These are phyloP conservation scores for Callipepla californica DNA, from an alignment of 2,113 vertebrate genomes.

Conservation along the genomic window DNA sequence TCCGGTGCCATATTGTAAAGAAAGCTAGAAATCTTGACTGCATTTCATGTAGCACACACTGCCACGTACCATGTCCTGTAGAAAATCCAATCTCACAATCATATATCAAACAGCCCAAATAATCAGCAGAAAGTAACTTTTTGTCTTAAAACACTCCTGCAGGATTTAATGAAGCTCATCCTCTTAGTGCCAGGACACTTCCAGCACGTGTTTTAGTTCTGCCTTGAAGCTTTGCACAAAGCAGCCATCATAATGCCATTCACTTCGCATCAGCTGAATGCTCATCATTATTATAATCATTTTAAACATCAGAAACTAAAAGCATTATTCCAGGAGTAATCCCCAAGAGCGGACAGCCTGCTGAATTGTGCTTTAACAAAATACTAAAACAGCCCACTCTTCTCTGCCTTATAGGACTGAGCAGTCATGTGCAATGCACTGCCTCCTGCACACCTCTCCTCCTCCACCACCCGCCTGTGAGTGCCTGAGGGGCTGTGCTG, in stretches of 20 bases:
- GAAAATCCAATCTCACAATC: background rate
- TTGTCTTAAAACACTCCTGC: background rate
- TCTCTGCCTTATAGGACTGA: background rate
- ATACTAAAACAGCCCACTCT: background rate
- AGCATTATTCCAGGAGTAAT: background rate
- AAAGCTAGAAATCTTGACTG: background rate
- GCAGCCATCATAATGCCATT: background rate
- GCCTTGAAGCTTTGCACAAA: background rate
- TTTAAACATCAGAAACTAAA: background rate
- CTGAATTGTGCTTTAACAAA: background rate
- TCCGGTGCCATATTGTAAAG: background rate
- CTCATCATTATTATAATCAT: background rate
- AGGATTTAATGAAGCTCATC: background rate
- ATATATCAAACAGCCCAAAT: background rate
- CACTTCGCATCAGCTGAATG: background rate
- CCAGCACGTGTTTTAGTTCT: background rate
- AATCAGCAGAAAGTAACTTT: background rate
- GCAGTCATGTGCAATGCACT: background rate
- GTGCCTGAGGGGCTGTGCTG: fast-evolving
- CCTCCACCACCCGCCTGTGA: background rate
- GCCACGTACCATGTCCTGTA: background rate
- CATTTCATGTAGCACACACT: background rate
- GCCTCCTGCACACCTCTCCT: background rate
- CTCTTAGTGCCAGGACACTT: background rate
- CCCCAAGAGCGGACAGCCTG: background rate